phyloP scores from a whole-genome alignment of 2,797 vertebrate genomes.

The Sebastes paucispinis region DNA sequence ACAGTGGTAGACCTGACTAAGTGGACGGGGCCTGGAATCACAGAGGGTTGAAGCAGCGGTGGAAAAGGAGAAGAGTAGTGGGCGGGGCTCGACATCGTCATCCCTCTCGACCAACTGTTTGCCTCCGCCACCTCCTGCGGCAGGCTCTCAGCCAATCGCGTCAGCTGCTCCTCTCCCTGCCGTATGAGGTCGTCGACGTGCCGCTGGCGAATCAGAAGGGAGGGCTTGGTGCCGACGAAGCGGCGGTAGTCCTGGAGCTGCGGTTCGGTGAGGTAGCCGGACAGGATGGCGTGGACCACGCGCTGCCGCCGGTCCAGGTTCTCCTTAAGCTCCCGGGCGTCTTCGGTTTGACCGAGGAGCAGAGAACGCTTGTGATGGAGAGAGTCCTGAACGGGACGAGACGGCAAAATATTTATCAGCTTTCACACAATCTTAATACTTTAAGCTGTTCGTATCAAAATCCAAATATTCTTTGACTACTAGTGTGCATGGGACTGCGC shows the following conservation, averaged over 20 bases:
- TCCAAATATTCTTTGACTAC: background rate
- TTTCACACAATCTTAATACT: background rate
- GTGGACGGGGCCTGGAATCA: slow-evolving; percentile 23
- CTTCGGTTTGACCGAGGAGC: slow-evolving; percentile 91
- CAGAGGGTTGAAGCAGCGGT: background rate
- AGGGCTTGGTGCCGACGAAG: slow-evolving; percentile 90
- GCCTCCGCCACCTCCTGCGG: slow-evolving; percentile 67
- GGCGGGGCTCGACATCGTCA: background rate
- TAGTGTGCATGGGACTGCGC: too few relatives aligned
- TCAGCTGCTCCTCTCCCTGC: slow-evolving; percentile 89
- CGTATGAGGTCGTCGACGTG: slow-evolving; percentile 93
- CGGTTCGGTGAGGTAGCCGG: slow-evolving; percentile 81
- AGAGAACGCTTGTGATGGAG: slow-evolving; percentile 88
- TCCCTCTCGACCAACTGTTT: slow-evolving; percentile 3
- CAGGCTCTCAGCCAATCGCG: slow-evolving; percentile 86
- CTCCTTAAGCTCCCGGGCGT: slow-evolving; percentile 94
- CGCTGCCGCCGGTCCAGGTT: slow-evolving; percentile 93
- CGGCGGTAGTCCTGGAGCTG: slow-evolving; percentile 90
- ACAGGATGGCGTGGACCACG: slow-evolving; percentile 88
- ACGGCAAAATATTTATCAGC: background rate
- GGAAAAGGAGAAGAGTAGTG: slow-evolving; percentile 4
- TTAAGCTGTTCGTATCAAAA: background rate
- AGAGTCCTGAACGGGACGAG: slow-evolving; percentile 80
- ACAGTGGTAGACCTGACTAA: slow-evolving; percentile 59
- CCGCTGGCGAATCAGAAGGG: slow-evolving; percentile 91